phyloP scores from a whole-genome alignment of 2,797 vertebrate species.

The Varecia variegata region DNA sequence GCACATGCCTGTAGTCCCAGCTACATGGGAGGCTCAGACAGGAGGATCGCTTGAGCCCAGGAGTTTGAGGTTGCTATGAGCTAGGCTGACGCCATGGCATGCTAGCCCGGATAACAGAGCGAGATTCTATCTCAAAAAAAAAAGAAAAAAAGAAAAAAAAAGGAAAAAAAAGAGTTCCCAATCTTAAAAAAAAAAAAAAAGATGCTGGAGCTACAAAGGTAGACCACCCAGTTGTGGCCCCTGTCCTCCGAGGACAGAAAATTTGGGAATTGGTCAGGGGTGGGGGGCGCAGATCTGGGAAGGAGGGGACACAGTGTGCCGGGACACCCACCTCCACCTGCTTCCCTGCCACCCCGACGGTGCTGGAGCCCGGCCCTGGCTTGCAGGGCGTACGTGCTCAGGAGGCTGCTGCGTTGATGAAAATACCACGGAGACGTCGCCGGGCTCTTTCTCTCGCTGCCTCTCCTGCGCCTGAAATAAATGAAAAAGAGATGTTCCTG shows the following conservation, averaged over 20 bases:
- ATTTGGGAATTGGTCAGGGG: neutral
- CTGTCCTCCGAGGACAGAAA: neutral
- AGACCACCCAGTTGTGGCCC: neutral
- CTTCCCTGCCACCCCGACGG: neutral
- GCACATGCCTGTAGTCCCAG: too few relatives aligned
- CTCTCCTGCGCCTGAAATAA: conserved; percentile 56
- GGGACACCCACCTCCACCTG: neutral
- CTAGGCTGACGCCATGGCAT: too few relatives aligned
- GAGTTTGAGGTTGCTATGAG: too few relatives aligned
- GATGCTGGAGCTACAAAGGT: neutral
- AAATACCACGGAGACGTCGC: conserved; percentile 15
- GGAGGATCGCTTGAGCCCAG: too few relatives aligned
- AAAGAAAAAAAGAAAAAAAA: too few relatives aligned
- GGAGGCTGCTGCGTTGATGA: neutral
- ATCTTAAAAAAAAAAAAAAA: too few relatives aligned
- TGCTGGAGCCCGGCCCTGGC: neutral
- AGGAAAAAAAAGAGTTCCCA: too few relatives aligned
- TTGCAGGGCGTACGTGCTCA: neutral
- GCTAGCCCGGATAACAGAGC: too few relatives aligned
- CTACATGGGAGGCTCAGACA: too few relatives aligned
- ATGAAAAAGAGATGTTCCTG: conserved; percentile 54
- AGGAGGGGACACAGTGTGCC: accelerated
- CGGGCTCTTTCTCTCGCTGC: neutral
- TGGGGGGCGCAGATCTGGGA: too few relatives aligned
- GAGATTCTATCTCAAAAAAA: too few relatives aligned